Conservation (phyloP, 2,113 vertebrate species). For the Stegostoma tigrinum region DNA sequence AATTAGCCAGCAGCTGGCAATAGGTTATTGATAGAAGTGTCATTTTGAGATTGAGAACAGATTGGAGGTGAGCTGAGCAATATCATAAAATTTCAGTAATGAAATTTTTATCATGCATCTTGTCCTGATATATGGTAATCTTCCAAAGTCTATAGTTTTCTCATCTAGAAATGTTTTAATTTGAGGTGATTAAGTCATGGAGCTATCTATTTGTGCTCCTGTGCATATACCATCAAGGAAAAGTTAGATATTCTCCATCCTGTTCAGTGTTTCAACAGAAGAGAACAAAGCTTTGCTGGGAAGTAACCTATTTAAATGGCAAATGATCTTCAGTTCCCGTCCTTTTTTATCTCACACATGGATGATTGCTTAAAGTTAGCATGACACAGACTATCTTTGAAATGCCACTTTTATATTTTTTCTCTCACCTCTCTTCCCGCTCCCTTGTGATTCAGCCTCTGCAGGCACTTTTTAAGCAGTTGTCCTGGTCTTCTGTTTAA, state of each 20-base stretch:
- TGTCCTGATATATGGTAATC: not conserved
- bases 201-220: not conserved
- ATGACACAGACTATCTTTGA: not conserved
- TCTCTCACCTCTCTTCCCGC: not conserved
- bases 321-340: not conserved
- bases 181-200: not conserved
- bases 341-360: not conserved
- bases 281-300: not conserved
- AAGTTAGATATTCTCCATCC: not conserved
- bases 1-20: slow-evolving; percentile 29
- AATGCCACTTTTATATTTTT: not conserved
- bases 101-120: not conserved
- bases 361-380: not conserved
- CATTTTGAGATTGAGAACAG: not conserved
- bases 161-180: not conserved
- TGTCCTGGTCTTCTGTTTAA: not conserved
- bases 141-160: not conserved
- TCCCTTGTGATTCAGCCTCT: not conserved
- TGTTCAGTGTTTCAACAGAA: not conserved
- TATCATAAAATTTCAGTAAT: not conserved
- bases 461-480: not conserved
- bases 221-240: not conserved
- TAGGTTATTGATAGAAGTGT: not conserved
- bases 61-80: not conserved
- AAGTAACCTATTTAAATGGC: not conserved